These are phyloP conservation scores for Napeogenes sylphis DNA, from an alignment of 2,888 invertebrate genomes.

Conservation along the genomic window DNA sequence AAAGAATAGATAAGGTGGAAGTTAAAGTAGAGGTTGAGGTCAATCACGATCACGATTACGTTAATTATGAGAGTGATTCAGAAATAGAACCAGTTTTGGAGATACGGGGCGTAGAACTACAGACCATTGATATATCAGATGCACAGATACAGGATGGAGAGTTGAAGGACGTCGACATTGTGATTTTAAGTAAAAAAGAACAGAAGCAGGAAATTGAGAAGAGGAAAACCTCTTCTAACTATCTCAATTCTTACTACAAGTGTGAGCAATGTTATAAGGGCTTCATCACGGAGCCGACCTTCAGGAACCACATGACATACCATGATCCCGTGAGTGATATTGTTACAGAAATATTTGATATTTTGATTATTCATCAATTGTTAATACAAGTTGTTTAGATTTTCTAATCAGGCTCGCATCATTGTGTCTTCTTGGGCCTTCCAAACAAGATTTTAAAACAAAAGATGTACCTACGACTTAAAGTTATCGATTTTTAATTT, in stretches of 20 bases:
- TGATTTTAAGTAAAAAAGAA: constrained; percentile 48
- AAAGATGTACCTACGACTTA: too few relatives aligned
- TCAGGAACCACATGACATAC: constrained; percentile 55
- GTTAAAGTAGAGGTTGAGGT: constrained; percentile 28
- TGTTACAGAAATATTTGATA: not conserved
- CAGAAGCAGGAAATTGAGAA: constrained; percentile 50
- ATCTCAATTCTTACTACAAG: constrained; percentile 54
- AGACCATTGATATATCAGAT: not conserved
- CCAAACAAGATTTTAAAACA: too few relatives aligned
- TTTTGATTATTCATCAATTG: not conserved
- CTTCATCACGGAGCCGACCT: constrained; percentile 52
- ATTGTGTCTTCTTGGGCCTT: too few relatives aligned
- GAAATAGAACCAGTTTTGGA: constrained; percentile 9
- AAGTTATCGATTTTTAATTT: too few relatives aligned
- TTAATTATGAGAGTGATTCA: constrained; percentile 25
- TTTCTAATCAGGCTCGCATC: not conserved
- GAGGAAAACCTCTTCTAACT: constrained; percentile 49
- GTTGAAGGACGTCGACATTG: constrained; percentile 40
- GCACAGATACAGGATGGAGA: constrained; percentile 20
- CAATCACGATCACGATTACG: constrained; percentile 10
- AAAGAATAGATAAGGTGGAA: constrained; percentile 25
- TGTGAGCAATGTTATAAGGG: constrained; percentile 62
- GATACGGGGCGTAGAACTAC: not conserved
- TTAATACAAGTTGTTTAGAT: too few relatives aligned
- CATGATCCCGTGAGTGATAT: constrained; percentile 53